Evolutionary conservation across 2,113 vertebrate species (phyloP).

Genomic region (Saguinus midas): DNA sequence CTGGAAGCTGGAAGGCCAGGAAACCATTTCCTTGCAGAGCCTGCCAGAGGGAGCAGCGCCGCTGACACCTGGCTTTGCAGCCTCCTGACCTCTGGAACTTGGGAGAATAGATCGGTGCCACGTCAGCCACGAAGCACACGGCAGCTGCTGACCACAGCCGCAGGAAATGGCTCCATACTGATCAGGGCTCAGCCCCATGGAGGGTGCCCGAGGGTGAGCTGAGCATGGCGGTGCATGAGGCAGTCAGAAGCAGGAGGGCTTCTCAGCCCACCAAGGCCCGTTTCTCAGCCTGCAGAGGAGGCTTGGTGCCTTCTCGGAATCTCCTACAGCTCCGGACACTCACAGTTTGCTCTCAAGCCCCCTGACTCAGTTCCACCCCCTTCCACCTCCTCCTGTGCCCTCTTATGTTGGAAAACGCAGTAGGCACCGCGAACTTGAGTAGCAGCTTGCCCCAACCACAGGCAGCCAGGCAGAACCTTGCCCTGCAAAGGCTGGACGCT

Average conservation of each 20-base stretch:
- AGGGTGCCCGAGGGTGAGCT: background rate
- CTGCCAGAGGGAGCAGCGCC: background rate
- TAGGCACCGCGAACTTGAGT: fast-evolving
- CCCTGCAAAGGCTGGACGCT: background rate
- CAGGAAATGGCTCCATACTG: background rate
- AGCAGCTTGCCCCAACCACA: background rate
- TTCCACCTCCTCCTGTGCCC: background rate
- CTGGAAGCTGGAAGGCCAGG: background rate
- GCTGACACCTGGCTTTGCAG: background rate
- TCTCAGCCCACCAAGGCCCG: background rate
- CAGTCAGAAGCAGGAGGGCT: background rate
- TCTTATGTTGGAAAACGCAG: background rate
- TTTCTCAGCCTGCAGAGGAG: background rate
- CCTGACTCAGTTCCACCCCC: background rate
- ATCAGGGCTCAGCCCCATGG: background rate
- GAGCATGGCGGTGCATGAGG: background rate
- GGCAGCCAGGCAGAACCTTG: background rate
- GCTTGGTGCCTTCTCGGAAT: background rate
- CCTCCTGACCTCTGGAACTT: background rate
- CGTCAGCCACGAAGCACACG: background rate
- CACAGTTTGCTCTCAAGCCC: background rate
- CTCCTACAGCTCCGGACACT: background rate
- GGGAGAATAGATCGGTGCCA: background rate
- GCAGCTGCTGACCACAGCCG: background rate
- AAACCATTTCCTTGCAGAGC: background rate